phyloP scores from a whole-genome alignment of 2,888 invertebrate species.

The Halocaridina rubra region DNA sequence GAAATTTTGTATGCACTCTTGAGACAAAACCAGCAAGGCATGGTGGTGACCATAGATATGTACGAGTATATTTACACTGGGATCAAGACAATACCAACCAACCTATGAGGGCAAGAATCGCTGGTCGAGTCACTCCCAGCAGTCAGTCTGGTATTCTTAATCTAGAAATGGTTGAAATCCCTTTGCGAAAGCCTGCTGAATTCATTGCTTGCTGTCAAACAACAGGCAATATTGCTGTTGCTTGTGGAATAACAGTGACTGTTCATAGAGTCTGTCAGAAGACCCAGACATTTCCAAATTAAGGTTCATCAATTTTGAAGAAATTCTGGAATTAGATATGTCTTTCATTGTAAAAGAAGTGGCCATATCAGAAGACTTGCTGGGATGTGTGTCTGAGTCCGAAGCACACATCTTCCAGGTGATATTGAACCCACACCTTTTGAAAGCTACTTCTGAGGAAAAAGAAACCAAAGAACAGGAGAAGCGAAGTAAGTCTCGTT shows the following conservation, averaged over 20 bases:
- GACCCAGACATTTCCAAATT: constrained; percentile 78
- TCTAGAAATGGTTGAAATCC: constrained; percentile 81
- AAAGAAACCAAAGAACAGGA: constrained; percentile 22
- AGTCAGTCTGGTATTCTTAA: constrained; percentile 72
- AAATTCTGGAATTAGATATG: constrained; percentile 76
- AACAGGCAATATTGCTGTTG: constrained; percentile 69
- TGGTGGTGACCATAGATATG: constrained; percentile 70
- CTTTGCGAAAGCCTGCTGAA: constrained; percentile 74
- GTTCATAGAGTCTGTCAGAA: constrained; percentile 76
- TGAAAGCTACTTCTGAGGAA: constrained; percentile 44
- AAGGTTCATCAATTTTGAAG: constrained; percentile 79
- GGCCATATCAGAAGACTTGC: constrained; percentile 77
- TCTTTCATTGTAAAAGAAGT: constrained; percentile 75
- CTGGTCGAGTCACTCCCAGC: constrained; percentile 80
- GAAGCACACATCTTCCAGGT: constrained; percentile 75
- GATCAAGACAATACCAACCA: constrained; percentile 69
- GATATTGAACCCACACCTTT: constrained; percentile 63
- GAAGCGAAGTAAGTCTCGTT: constrained; percentile 45
- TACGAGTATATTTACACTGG: constrained; percentile 83
- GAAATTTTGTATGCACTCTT: constrained; percentile 77
- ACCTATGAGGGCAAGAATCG: constrained; percentile 77
- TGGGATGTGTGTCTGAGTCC: constrained; percentile 75
- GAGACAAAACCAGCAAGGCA: constrained; percentile 73
- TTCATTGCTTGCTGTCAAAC: constrained; percentile 66
- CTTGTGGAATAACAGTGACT: constrained; percentile 70